These are phyloP conservation scores for Lysandra bellargus DNA, from an alignment of 2,888 invertebrate genomes.

Conservation along the genomic window DNA sequence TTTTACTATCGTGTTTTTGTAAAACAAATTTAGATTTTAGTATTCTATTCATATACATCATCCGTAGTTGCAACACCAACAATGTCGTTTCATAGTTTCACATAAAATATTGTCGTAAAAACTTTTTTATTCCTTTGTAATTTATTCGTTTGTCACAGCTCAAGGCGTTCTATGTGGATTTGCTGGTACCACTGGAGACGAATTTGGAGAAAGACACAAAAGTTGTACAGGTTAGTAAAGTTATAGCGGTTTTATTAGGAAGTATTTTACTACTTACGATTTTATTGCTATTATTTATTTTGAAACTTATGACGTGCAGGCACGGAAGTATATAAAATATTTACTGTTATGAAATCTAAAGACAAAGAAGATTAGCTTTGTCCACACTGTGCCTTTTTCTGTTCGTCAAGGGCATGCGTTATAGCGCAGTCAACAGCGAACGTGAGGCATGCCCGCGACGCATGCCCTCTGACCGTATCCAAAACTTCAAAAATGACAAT, in stretches of 20 bases:
- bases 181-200: slow-evolving; percentile 94
- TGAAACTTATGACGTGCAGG: not conserved
- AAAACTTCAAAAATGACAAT: too few relatives aligned
- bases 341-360: too few relatives aligned
- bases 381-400: too few relatives aligned
- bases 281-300: not conserved
- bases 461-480: too few relatives aligned
- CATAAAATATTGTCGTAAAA: slow-evolving; percentile 39
- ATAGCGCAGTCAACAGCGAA: too few relatives aligned
- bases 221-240: slow-evolving; percentile 88
- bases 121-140: slow-evolving; percentile 36
- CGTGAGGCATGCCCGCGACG: too few relatives aligned
- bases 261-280: slow-evolving; percentile 33
- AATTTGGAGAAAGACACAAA: slow-evolving; percentile 96
- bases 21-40: not conserved
- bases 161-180: slow-evolving; percentile 96
- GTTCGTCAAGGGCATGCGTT: too few relatives aligned
- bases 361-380: too few relatives aligned
- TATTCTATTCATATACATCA: not conserved
- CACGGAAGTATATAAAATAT: too few relatives aligned
- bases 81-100: slow-evolving; percentile 32
- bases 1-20: not conserved
- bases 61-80: not conserved
- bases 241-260: not conserved
- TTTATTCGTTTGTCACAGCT: slow-evolving; percentile 81